These are phyloP conservation scores for Phocides pigmalion DNA, from an alignment of 1,140 invertebrate species.

Conservation along the genomic window DNA sequence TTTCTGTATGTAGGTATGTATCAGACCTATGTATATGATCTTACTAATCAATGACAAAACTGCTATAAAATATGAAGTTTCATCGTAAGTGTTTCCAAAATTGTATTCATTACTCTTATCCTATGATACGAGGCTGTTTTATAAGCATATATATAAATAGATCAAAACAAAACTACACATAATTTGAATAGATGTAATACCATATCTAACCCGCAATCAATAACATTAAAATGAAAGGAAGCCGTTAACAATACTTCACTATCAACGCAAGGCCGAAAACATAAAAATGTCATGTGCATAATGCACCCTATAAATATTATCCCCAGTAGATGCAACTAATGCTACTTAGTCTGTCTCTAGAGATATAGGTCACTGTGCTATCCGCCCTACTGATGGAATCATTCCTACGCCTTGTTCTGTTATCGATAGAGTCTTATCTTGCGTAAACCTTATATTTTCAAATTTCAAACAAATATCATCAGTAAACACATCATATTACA, in stretches of 20 bases:
- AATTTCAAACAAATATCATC: background rate
- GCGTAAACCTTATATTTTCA: constrained; percentile 3
- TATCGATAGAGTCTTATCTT: constrained; percentile 51
- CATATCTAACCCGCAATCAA: constrained; percentile 21
- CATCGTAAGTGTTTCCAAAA: too few species aligned
- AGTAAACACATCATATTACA: constrained; percentile 28
- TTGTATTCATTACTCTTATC: too few species aligned
- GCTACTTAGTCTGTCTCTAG: constrained; percentile 72
- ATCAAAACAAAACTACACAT: background rate
- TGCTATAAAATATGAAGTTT: too few species aligned
- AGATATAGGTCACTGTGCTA: constrained; percentile 79
- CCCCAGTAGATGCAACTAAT: constrained; percentile 72
- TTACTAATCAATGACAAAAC: too few species aligned
- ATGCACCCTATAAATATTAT: constrained; percentile 82
- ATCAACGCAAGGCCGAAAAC: constrained; percentile 72
- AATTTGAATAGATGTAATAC: background rate
- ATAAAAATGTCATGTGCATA: constrained; percentile 82
- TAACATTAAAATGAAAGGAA: constrained; percentile 61
- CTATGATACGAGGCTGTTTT: too few species aligned
- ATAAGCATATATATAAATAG: background rate
- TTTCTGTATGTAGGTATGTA: too few species aligned
- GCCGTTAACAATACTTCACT: constrained; percentile 51
- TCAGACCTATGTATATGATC: too few species aligned
- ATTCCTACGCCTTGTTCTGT: constrained; percentile 53
- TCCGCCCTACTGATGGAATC: constrained; percentile 48